phyloP scores from a whole-genome alignment of 2,888 invertebrate genomes.

The Scaptomyza tumidula region DNA sequence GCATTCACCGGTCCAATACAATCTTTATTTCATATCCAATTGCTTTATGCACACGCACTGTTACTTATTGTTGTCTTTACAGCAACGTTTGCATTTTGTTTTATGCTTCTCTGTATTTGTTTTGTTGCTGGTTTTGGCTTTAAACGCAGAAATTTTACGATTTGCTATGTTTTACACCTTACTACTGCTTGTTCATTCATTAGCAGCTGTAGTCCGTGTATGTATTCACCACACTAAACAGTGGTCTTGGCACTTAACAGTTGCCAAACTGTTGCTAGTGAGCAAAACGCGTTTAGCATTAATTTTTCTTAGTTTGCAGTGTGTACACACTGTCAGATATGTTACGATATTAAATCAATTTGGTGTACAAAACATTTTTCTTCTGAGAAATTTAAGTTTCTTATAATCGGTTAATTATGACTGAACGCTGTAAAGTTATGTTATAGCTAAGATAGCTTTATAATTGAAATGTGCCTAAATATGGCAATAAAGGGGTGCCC shows the following conservation, averaged over 20 bases:
- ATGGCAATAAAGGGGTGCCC: neutral
- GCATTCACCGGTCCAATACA: conserved; percentile 48
- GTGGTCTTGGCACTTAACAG: conserved; percentile 32
- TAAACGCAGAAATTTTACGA: conserved; percentile 52
- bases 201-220: conserved; percentile 59
- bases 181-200: conserved; percentile 74
- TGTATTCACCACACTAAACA: conserved; percentile 43
- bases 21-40: conserved; percentile 6
- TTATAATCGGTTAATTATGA: neutral
- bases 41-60: neutral
- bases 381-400: too few relatives aligned
- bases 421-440: neutral
- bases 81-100: conserved; percentile 3
- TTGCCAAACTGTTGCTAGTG: conserved; percentile 22
- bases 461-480: neutral
- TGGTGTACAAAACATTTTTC: neutral
- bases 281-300: neutral
- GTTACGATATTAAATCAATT: neutral
- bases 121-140: conserved; percentile 39
- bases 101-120: conserved; percentile 31
- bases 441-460: neutral
- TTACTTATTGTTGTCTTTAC: neutral
- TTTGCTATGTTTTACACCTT: conserved; percentile 69
- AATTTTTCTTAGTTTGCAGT: conserved; percentile 1
- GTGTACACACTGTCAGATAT: conserved; percentile 19